Base-by-base conservation (phyloP, 1,140 invertebrate genomes). In the Neoseiulus cucumeris region DNA sequence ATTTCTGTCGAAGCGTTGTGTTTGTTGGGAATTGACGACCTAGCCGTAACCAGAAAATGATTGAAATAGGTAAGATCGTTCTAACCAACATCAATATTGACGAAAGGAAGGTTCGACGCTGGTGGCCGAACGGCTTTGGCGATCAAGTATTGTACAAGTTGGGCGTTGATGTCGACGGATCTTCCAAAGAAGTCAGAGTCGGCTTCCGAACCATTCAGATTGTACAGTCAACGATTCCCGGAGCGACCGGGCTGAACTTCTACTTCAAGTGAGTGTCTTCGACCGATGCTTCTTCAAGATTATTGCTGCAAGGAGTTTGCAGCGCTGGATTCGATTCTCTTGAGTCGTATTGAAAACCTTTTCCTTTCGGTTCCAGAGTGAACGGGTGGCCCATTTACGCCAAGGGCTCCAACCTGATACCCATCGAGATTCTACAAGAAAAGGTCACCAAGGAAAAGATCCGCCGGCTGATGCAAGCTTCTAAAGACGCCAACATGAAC, bases 71-170 rank as follows among this genome's bases (percentile, higher is more conserved):
- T 17, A 65, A 39, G 22, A 41, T 44, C 14, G 41, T 25, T 39
- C 5, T 42, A 65, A 33, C 33, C 22, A 65, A 65, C 22, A 65
- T 42, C 25, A 25, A 22, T 25, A 25, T 65, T 17, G 64, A 44
- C 64, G 64, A 44, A 65, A 65, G 22, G 64, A 29, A 76, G 42
- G 78, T 87, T 1, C 70, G 80, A 41, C 70, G 80, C 18, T 98
- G 93, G 94, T 96, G 91, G 91, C 94, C 94, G 0, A 93, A 92
- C 78, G 92, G 90, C 64, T 87, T 87, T 72, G 93, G 93, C 29
- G 74, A 81, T 17, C 91, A 89, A 74, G 78, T 76, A 2, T 76
- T 97, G 1, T 94, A 95, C 72, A 74, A 79, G 42, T 72, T 92
- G 1, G 77, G 75, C 44, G 77, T 85, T 0, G 28, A 64, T 33